Evolutionary conservation across 2,888 invertebrate genomes (phyloP), one percentile per base, ranked within the genome.

Genomic region (Crocallis elinguaria): DNA sequence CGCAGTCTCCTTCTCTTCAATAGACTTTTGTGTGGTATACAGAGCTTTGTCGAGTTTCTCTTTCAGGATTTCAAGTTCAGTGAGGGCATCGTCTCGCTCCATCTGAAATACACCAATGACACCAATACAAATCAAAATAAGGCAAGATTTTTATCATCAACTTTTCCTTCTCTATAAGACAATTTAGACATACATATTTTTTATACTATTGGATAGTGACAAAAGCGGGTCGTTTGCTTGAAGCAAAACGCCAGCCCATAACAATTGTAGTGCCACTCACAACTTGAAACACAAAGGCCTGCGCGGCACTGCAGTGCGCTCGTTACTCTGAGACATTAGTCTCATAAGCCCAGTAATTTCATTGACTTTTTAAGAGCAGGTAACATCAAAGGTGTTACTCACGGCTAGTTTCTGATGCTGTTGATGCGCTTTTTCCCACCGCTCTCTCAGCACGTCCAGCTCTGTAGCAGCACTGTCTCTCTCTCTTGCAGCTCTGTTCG

Each of bases 1-100:
- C 69, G 96, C 94, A 44, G 93, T 94, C 70, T 98, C 98, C 70
- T 96, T 95, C 74, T 98, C 98, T 75, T 98, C 98, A 64, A 96
- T 93, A 16, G 96, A 94, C 85, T 97, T 97, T 78, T 95, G 96
- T 60, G 96, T 93, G 19, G 95, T 93, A 70, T 96, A 95, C 58
- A 97, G 94, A 21, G 96, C 94, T 82, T 98, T 98, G 65, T 98
- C 98, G 54, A 97, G 88, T 88, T 98, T 98, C 56, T 98, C 98
- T 82, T 97, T 97, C 56, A 97, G 84, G 67, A 97, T 95, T 71
- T 96, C 96, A 37, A 97, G 93, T 85, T 98, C 97, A 33, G 96
- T 95, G 48, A 95, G 82, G 11, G 97, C 95, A 75, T 97, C 97
- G 72, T 98, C 98, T 66, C 96, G 93, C 81, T 97, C 97, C 89